phyloP scores from a whole-genome alignment of 53 echinoderm and acorn worm genomes.

The Temnopleurus reevesii region DNA sequence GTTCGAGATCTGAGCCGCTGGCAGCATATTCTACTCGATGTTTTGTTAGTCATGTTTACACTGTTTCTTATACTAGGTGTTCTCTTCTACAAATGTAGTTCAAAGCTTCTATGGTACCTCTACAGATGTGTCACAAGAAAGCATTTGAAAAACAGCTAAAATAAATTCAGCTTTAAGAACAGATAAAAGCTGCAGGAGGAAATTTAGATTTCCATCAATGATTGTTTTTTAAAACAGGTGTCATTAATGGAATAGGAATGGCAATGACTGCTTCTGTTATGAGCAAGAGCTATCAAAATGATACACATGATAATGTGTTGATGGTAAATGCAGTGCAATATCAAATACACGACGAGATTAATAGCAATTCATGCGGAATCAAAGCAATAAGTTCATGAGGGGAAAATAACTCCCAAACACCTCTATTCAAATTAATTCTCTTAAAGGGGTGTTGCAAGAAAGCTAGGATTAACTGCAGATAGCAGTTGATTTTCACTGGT shows the following conservation, averaged over 20 bases:
- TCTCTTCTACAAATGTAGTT: conserved; percentile 32
- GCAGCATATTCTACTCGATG: conserved; percentile 53
- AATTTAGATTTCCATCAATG: background rate
- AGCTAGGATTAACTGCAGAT: no score
- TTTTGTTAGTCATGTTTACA: conserved; percentile 24
- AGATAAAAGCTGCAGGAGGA: background rate
- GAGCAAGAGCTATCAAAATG: background rate
- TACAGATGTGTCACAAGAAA: conserved; percentile 10
- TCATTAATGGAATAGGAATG: no score
- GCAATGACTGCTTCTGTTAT: background rate
- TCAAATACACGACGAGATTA: no score
- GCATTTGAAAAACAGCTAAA: conserved; percentile 31
- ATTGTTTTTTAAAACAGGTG: no score
- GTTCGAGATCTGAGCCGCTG: conserved; percentile 13
- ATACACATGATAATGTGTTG: no score
- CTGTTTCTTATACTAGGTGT: conserved; percentile 1
- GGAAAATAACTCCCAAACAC: no score
- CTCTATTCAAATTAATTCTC: no score
- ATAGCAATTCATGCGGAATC: background rate
- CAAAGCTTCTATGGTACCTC: conserved; percentile 12
- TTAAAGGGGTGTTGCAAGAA: no score
- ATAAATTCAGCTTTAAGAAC: no score
- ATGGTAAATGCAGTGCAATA: no score
- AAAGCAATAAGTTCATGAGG: no score
- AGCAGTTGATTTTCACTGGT: no score